These are phyloP conservation scores for Linnaemya tessellans DNA, from an alignment of 2,888 invertebrate genomes.

Conservation along the genomic window DNA sequence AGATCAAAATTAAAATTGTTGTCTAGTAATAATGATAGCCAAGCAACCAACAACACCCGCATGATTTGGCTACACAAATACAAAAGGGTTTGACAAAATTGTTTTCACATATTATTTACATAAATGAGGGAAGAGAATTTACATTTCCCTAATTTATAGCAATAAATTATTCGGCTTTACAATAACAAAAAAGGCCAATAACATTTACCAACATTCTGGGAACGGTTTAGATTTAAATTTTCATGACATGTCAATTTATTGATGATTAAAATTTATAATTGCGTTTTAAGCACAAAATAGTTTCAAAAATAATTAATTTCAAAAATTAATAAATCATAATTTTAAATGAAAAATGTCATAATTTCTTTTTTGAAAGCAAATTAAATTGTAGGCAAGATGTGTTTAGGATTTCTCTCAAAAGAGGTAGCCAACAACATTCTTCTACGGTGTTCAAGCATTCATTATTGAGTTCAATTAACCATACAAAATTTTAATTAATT, in stretches of 20 bases:
- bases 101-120: background rate
- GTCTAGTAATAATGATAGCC: background rate
- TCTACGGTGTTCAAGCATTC: too few species aligned
- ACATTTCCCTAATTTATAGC: background rate
- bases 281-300: background rate
- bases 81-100: background rate
- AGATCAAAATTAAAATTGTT: background rate
- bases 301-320: background rate
- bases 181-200: background rate
- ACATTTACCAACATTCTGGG: background rate
- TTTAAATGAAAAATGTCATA: too few species aligned
- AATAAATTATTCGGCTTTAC: background rate
- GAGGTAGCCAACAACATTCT: too few species aligned
- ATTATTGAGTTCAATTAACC: too few species aligned
- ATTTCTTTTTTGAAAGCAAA: too few species aligned
- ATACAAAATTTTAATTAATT: too few species aligned
- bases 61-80: background rate
- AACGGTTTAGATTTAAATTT: constrained; percentile 11
- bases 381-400: too few species aligned
- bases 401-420: too few species aligned
- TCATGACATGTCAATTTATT: constrained; percentile 31
- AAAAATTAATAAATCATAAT: too few species aligned
- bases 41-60: constrained; percentile 42
- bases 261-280: constrained; percentile 24
- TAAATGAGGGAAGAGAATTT: background rate